Base-by-base conservation (phyloP, 2,113 vertebrate genomes). In the Cyphotilapia sp. region DNA sequence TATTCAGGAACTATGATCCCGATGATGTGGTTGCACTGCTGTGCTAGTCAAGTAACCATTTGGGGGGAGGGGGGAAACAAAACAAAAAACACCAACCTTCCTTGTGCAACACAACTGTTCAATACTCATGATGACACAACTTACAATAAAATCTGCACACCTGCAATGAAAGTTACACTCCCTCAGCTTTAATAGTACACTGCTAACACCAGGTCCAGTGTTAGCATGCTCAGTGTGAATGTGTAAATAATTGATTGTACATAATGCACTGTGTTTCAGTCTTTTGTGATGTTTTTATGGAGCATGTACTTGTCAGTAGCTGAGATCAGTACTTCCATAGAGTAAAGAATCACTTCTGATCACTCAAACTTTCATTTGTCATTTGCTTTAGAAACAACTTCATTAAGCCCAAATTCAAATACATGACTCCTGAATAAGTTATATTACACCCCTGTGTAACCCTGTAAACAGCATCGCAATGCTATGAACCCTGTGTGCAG, bases 61-160 rank as follows among this genome's bases (percentile, higher is more conserved):
- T 38, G 9, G 47, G 4, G 4, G 2, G 6, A 2, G 3, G 1
- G 27, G 27, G 27, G 1, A 31, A 1, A 5, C 2, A 19, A 51
- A 19, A n/a, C 1, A 57, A 57, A 16, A 16, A 5, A 27, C 8
- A 7, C 10, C 2, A 66, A 35, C 6, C 10, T 11, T 7, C 61
- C 4, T 13, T 0, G 4, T 13, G 19, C 6, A 66, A 38, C 2
- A 5, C 61, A 13, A 13, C 1, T 66, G 10, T 38, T 66, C 33
- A 38, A 66, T 16, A 74, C 5, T 27, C 13, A 27, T 45, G 38
- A 71, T 22, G 11, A 40, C 19, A 45, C 5, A 14, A 71, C 13
- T 27, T 16, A 24, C 8, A 74, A 74, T 17, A 42, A 71, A 27
- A 22, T 71, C 38, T 71, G 22, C 22, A 45, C 66, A 45, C 13